These are phyloP conservation scores for Campoplex nolae DNA, from an alignment of 2,888 invertebrate species.

Conservation along the genomic window DNA sequence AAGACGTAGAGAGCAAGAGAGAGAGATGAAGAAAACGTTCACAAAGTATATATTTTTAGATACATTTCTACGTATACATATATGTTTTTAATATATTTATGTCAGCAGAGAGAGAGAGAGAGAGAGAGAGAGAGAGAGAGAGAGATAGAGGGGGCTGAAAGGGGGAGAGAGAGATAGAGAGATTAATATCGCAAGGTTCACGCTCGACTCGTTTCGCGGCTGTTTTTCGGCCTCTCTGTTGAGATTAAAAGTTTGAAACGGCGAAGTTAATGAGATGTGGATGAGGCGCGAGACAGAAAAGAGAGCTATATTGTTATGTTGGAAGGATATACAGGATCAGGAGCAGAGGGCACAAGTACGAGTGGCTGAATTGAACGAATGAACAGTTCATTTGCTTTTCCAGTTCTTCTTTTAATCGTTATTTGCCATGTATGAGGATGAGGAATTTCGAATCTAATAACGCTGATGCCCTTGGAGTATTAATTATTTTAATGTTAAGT, in stretches of 20 bases:
- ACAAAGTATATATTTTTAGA: slow-evolving; percentile 18
- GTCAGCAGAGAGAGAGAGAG: slow-evolving; percentile 2
- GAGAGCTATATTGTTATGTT: slow-evolving; percentile 17
- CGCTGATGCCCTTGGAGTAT: background rate
- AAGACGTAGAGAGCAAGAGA: slow-evolving; percentile 49
- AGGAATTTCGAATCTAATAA: background rate
- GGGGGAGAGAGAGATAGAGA: slow-evolving; percentile 34
- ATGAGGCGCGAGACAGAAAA: slow-evolving; percentile 58
- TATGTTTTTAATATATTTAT: background rate
- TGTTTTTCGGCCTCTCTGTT: slow-evolving; percentile 58
- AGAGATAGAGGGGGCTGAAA: background rate
- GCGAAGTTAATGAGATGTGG: slow-evolving; percentile 70
- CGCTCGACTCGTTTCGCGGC: slow-evolving; percentile 58
- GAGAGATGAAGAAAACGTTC: background rate
- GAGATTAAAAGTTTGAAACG: slow-evolving; percentile 67
- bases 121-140: slow-evolving; percentile 27
- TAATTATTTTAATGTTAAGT: background rate
- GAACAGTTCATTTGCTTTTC: slow-evolving; percentile 57
- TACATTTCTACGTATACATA: slow-evolving; percentile 38
- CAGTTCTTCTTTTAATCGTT: slow-evolving; percentile 25
- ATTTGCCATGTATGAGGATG: background rate
- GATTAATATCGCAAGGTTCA: slow-evolving; percentile 62
- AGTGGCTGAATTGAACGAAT: slow-evolving; percentile 57
- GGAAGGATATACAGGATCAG: slow-evolving; percentile 48
- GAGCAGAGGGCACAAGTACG: slow-evolving; percentile 52